These are phyloP conservation scores for Tiliacea aurago DNA, from an alignment of 2,888 invertebrate species.

Conservation along the genomic window DNA sequence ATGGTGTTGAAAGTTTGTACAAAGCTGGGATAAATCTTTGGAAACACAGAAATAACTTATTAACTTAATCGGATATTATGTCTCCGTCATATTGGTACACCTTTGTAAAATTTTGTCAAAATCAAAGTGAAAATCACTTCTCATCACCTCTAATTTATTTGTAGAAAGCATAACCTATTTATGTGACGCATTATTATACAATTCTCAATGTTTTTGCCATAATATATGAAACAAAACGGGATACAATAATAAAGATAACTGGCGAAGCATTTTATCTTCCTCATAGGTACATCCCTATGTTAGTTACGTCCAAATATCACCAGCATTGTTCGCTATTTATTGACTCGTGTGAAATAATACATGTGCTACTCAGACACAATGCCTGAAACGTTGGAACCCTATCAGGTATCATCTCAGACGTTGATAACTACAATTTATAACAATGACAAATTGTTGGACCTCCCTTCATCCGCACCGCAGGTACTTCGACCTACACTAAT, in stretches of 20 bases:
- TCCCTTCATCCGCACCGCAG: conserved; percentile 30
- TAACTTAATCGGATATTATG: background rate
- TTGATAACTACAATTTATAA: conserved; percentile 61
- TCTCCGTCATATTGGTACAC: background rate
- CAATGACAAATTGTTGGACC: conserved; percentile 54
- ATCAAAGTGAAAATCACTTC: background rate
- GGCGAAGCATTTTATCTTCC: conserved; percentile 48
- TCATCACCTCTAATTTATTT: background rate
- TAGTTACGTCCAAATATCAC: conserved; percentile 55
- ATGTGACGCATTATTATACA: background rate
- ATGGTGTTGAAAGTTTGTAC: conserved; percentile 12
- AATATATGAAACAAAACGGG: conserved; percentile 19
- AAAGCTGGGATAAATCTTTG: background rate
- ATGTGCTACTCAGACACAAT: conserved; percentile 48
- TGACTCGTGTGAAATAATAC: conserved; percentile 70
- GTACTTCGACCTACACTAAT: conserved; percentile 39
- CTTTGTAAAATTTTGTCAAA: background rate
- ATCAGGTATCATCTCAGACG: conserved; percentile 55
- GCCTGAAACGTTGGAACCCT: conserved; percentile 60
- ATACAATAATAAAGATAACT: conserved; percentile 31
- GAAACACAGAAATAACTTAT: conserved; percentile 8
- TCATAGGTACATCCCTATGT: conserved; percentile 32
- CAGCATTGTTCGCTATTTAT: conserved; percentile 66
- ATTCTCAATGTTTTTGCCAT: conserved; percentile 17
- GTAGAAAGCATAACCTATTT: background rate